A percentile compares a stretch with the other conserved stretches of the same genome.
Conservation (phyloP, 2,113 vertebrate genomes). For the Saguinus imperator region DNA sequence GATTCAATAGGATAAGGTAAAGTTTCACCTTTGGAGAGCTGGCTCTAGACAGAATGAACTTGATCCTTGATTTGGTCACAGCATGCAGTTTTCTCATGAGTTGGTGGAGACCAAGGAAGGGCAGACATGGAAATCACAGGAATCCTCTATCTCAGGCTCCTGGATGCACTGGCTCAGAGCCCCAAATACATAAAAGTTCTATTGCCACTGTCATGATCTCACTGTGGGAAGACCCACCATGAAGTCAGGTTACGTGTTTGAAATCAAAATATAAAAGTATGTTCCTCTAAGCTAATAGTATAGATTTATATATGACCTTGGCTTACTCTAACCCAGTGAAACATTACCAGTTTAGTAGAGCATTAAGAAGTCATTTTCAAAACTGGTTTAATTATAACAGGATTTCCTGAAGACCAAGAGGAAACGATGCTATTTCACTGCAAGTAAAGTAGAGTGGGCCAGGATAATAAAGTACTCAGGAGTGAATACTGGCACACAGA, state of each 20-base stretch:
- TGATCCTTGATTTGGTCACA: background rate
- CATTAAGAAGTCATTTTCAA: background rate
- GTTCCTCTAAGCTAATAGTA: background rate
- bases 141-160: background rate
- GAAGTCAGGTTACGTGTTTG: background rate
- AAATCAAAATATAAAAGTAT: constrained; percentile 11
- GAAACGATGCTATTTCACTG: background rate
- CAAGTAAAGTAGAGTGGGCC: background rate
- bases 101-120: constrained; percentile 29
- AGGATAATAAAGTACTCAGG: background rate
- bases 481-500: background rate
- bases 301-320: background rate
- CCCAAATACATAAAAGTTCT: background rate
- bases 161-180: background rate
- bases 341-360: background rate
- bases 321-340: background rate
- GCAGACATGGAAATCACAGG: constrained; percentile 11
- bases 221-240: background rate
- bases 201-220: background rate
- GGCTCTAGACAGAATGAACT: background rate
- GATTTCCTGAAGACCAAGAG: background rate
- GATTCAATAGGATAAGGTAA: background rate
- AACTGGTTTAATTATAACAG: constrained; percentile 25
- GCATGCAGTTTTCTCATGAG: background rate
- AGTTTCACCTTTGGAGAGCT: background rate